Evolutionary conservation across 2,888 invertebrate species (phyloP).

Genomic region (Matsumyia berberina): DNA sequence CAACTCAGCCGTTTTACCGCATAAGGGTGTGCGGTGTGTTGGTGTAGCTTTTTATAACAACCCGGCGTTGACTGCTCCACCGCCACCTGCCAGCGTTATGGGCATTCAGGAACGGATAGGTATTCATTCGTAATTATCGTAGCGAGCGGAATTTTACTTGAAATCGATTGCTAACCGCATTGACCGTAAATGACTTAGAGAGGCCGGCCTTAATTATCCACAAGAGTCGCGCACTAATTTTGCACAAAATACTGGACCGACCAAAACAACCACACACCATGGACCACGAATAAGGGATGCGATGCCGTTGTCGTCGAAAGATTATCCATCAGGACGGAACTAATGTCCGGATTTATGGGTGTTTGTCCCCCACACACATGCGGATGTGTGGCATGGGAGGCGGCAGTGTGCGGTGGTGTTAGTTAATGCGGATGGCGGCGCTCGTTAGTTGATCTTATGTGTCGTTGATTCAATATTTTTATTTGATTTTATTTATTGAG

Average conservation of each 20-base stretch:
- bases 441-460: constrained; percentile 57
- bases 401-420: constrained; percentile 9
- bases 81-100: constrained; percentile 43
- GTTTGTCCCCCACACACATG: constrained; percentile 28
- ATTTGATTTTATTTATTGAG: constrained; percentile 64
- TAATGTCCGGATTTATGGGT: constrained; percentile 65
- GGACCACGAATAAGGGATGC: constrained; percentile 21
- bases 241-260: constrained; percentile 5
- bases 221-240: constrained; percentile 45
- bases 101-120: constrained; percentile 40
- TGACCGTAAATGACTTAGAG: constrained; percentile 65
- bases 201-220: constrained; percentile 52
- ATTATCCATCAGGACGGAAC: constrained; percentile 66
- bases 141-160: constrained; percentile 43
- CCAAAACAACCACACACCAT: neutral
- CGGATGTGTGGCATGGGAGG: constrained; percentile 1
- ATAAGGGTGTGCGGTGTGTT: constrained; percentile 22
- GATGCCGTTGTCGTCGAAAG: constrained; percentile 32
- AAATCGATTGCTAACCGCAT: constrained; percentile 60
- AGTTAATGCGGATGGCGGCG: constrained; percentile 32
- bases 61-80: constrained; percentile 25
- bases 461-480: constrained; percentile 63
- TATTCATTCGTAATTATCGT: constrained; percentile 31
- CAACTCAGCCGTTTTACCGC: constrained; percentile 48
- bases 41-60: constrained; percentile 39